Evolutionary conservation across 2,888 invertebrate species (phyloP).

Genomic region (Prosopocoilus inquinatus): DNA sequence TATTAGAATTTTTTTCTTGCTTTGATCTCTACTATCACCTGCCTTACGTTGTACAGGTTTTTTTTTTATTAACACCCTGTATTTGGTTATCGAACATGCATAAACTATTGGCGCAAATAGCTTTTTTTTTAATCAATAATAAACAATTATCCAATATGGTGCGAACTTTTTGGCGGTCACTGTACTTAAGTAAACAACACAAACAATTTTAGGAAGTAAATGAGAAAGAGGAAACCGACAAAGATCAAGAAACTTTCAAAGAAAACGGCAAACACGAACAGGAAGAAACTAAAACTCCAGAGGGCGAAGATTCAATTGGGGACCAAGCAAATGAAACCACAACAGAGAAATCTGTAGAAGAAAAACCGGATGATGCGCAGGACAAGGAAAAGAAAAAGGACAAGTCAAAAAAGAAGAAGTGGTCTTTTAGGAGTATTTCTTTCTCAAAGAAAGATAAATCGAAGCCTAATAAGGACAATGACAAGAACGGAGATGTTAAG

Average conservation of each 20-base stretch:
- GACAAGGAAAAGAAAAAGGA: slow-evolving; percentile 44
- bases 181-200: not conserved
- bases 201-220: slow-evolving; percentile 37
- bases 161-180: too few relatives aligned
- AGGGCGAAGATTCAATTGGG: slow-evolving; percentile 38
- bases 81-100: too few relatives aligned
- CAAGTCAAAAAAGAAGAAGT: slow-evolving; percentile 77
- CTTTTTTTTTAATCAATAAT: too few relatives aligned
- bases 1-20: too few relatives aligned
- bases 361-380: slow-evolving; percentile 36
- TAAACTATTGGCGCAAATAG: too few relatives aligned
- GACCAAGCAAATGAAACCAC: slow-evolving; percentile 49
- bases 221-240: slow-evolving; percentile 37
- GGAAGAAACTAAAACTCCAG: slow-evolving; percentile 43
- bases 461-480: slow-evolving; percentile 69
- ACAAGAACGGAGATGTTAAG: slow-evolving; percentile 59
- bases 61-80: too few relatives aligned
- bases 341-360: slow-evolving; percentile 41
- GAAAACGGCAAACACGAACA: slow-evolving; percentile 47
- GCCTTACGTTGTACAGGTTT: too few relatives aligned
- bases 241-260: slow-evolving; percentile 36
- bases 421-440: slow-evolving; percentile 85
- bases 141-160: too few relatives aligned
- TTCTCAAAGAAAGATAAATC: slow-evolving; percentile 86
- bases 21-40: too few relatives aligned